phyloP scores from a whole-genome alignment of 2,113 vertebrate genomes.

The Menura novaehollandiae region DNA sequence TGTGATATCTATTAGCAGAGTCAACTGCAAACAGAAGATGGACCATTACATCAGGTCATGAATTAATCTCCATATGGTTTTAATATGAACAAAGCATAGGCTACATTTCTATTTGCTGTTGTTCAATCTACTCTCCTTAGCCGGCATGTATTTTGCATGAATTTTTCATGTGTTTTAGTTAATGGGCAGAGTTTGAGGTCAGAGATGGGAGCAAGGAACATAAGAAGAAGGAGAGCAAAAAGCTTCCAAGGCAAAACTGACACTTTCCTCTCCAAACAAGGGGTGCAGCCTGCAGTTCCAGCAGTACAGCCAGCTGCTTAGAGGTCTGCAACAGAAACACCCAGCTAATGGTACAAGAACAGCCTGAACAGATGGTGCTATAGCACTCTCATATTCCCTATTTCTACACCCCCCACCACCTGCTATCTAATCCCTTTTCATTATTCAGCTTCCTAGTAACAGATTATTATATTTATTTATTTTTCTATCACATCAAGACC shows the following conservation, averaged over 20 bases:
- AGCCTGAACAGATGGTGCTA: not conserved
- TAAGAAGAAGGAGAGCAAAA: not conserved
- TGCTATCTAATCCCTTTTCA: not conserved
- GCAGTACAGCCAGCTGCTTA: not conserved
- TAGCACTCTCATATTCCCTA: not conserved
- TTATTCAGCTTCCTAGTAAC: not conserved
- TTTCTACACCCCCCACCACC: not conserved
- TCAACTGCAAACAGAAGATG: not conserved
- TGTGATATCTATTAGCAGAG: not conserved
- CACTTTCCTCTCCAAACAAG: not conserved
- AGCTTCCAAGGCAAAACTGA: not conserved
- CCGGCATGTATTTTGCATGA: not conserved
- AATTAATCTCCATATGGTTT: not conserved
- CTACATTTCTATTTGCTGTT: not conserved
- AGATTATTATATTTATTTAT: not conserved
- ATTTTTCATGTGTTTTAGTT: not conserved
- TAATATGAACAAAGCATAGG: not conserved
- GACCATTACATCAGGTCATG: not conserved
- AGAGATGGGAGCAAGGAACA: not conserved
- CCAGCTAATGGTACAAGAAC: not conserved
- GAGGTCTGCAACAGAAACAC: not conserved
- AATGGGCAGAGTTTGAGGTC: not conserved
- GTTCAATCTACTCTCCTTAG: not conserved
- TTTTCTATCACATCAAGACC: not conserved
- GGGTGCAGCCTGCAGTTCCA: not conserved